phyloP scores from a whole-genome alignment of 2,888 invertebrate genomes.

The Pteria penguin region DNA sequence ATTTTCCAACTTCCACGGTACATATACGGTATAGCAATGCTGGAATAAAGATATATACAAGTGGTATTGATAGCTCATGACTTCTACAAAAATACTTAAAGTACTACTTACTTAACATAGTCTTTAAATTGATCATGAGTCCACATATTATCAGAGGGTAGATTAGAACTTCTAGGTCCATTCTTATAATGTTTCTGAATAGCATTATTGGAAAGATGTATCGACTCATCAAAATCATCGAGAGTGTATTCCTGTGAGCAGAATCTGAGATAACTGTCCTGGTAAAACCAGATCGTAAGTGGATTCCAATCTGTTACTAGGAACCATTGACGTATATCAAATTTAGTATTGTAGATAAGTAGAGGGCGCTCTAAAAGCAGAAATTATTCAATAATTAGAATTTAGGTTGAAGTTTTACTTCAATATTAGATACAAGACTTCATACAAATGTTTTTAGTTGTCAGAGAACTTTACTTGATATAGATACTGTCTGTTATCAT shows the following conservation, averaged over 20 bases:
- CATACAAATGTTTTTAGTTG: no score
- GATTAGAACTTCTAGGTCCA: conserved; percentile 81
- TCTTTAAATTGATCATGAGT: conserved; percentile 86
- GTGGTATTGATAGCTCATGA: no score
- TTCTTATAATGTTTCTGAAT: conserved; percentile 90
- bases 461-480: no score
- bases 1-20: no score
- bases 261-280: conserved; percentile 94
- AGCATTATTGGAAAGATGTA: conserved; percentile 95
- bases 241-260: conserved; percentile 88
- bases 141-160: conserved; percentile 93
- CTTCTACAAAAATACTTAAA: no score
- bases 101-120: conserved; percentile 83
- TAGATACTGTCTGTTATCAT: no score
- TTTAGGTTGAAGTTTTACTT: no score
- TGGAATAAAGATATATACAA: no score
- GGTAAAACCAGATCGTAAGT: conserved; percentile 94
- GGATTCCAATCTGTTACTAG: conserved; percentile 94
- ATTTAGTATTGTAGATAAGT: conserved; percentile 93
- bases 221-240: conserved; percentile 90
- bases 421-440: no score
- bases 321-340: conserved; percentile 98
- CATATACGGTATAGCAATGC: no score
- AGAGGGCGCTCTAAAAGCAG: conserved; percentile 91
- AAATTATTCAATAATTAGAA: no score